Conservation (phyloP, 2,888 invertebrate genomes). For the Drosophila mimica region DNA sequence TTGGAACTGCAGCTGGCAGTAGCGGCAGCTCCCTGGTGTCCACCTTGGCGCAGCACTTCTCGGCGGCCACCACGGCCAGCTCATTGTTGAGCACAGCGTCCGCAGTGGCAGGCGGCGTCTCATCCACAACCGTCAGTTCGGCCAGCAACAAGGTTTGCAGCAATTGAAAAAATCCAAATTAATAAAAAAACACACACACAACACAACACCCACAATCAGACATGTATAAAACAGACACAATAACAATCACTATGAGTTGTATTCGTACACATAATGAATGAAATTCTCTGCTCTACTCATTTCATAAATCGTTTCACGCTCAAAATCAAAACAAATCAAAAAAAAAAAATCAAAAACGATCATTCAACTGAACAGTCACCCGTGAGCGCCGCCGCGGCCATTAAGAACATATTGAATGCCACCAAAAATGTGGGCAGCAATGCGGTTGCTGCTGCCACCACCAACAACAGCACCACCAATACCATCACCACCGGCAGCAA, state of each 20-base stretch:
- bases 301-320: constrained; percentile 66
- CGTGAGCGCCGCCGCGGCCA: constrained; percentile 82
- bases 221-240: constrained; percentile 21
- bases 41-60: constrained; percentile 82
- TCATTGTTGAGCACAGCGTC: constrained; percentile 61
- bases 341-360: constrained; percentile 12
- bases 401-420: constrained; percentile 82
- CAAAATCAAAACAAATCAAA: background rate
- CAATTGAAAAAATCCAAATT: constrained; percentile 33
- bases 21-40: constrained; percentile 70
- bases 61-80: constrained; percentile 77
- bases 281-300: constrained; percentile 71
- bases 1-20: constrained; percentile 10
- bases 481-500: constrained; percentile 20
- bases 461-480: constrained; percentile 27
- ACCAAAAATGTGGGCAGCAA: constrained; percentile 80
- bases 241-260: background rate
- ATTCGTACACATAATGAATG: constrained; percentile 55
- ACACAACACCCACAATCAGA: constrained; percentile 15
- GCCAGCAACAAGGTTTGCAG: constrained; percentile 82
- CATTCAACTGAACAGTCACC: constrained; percentile 71
- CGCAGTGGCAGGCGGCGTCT: constrained; percentile 58
- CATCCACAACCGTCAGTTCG: constrained; percentile 61
- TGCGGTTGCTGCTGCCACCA: constrained; percentile 43
- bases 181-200: constrained; percentile 20